Evolutionary conservation across 2,888 invertebrate genomes (phyloP), one percentile per base, ranked within the genome.

Genomic region (Amphipyra berbera): DNA sequence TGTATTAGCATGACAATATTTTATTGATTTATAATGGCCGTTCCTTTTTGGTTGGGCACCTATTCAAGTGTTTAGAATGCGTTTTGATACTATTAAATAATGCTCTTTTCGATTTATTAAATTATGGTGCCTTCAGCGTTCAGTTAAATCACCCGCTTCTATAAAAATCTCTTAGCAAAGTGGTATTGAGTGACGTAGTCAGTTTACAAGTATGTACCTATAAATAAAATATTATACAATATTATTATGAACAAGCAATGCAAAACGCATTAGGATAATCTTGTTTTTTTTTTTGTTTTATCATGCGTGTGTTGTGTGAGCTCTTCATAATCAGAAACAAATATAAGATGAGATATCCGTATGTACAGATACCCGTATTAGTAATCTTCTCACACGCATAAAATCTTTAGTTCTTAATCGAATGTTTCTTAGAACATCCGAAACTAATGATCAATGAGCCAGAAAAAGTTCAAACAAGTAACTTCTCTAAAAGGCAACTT

Each of bases 401-500:
- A 37, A 56, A 72, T 41, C 40, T 33, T 72, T 49, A 12, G 30
- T 14, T 47, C 50, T 44, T 33, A 38, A 55, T 63, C 13, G 13
- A 44, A 69, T 48, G 14, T 46, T 10, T 55, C 9, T 47, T 40
- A 27, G 52, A 47, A 64, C 47, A 64, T 63, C 15, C 21, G 41
- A 72, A 33, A 33, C 44, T 2, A 63, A 62, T 47, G 50, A 40
- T 44, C 44, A 33, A 38, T 13, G 33, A 67, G 41, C 44, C 49
- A 64, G 52, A 52, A 57, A 63, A 46, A 50, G 46, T 61, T 65
- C 30, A 63, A 69, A 69, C 62, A 69, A 68, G 66, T 53, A 52
- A 68, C 58, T 62, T 42, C 49, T 46, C 46, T 64, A 73, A 61
- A 71, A 70, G 72, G 72, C 55, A 75, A 77, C 70, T 73, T 73